Base-by-base conservation (phyloP, 2,888 invertebrate genomes). In the Agapostemon virescens region DNA sequence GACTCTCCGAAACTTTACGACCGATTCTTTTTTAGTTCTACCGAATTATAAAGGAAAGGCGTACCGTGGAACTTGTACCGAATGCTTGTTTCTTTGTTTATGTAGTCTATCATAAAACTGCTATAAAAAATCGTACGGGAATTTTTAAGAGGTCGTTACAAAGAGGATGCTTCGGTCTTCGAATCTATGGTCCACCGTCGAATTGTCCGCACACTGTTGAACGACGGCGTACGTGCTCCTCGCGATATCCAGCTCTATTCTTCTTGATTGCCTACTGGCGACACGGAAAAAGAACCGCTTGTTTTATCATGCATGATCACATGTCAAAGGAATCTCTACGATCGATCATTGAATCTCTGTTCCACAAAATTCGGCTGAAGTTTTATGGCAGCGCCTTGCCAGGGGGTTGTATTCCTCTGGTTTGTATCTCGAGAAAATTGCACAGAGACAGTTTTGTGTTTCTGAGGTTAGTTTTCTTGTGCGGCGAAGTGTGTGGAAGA, bases 261-360 rank as follows among this genome's bases (percentile, higher is more conserved):
- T 80, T 61, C 78, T 55, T 69, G 77, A 84, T 77, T 78, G 79
- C 79, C 77, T 30, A 77, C 74, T 82, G 76, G 74, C 76, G 77
- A 85, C 74, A 63, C 42, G 66, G 80, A 69, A 73, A 81, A 85
- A 84, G 85, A 84, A 84, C 45, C 75, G 66, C 63, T 66, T 49
- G 81, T 52, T 69, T 78, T 74, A 40, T 71, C 84, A 75, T 77
- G 82, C 76, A 74, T 84, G 84, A 81, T 83, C 78, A 75, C 74
- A 69, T 82, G 79, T 87, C 87, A 87, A 88, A 88, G 87, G 79
- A 69, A 80, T 81, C 74, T 86, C 83, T 86, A 88, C 85, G 81
- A 88, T 88, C 87, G 86, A 85, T 89, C 88, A 89, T 90, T 89
- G 88, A 86, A 89, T 87, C 81, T 66, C 73, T 49, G 72, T 55